Base-by-base conservation (phyloP, 1,140 invertebrate species). In the Brachionus calyciflorus region DNA sequence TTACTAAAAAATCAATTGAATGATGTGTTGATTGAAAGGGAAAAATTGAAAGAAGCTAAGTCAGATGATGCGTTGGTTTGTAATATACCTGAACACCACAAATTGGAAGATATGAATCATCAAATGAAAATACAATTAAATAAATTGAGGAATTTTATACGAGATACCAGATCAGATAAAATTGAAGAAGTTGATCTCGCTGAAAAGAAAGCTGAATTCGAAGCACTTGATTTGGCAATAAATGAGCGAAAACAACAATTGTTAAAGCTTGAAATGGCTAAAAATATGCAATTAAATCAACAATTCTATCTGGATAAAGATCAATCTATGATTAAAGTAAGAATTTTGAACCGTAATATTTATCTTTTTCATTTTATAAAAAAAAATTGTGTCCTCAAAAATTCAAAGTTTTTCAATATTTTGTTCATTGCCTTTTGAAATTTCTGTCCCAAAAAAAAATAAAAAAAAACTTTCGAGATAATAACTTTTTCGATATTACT, bases 51-150 rank as follows among this genome's bases (percentile, higher is more conserved):
- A 60, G 55, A 60, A 9, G 33, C 9, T 37, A 37, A 37, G 9
- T 17, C 12, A 37, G 14, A 40, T 10, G 4, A 7, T 40, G 55
- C 46, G 19, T 19, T 73, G 7, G 19, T 73, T 37, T 73, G 69
- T 55, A 73, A 48, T 26, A 73, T 73, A 73, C 69, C 69, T 21
- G 69, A 73, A 7, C 69, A 73, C 6, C 69, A 73, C n/a, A 55
- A 73, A 37, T n/a, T 73, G 26, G 69, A 73, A 46, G 69, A 73
- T 26, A 30, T 73, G 48, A 73, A 51, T 37, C 69, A 73, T 49
- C 19, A 73, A 40, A 21, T 51, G 46, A 49, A 73, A 55, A 14
- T 3, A 33, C 69, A 73, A 24, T 1, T 73, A 33, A 40, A 12
- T 7, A 55, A 37, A 12, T 21, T 73, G 12, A 73, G 21, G 19